Evolutionary conservation across 2,113 vertebrate species (phyloP).

Genomic region (Triplophysa siluroides): DNA sequence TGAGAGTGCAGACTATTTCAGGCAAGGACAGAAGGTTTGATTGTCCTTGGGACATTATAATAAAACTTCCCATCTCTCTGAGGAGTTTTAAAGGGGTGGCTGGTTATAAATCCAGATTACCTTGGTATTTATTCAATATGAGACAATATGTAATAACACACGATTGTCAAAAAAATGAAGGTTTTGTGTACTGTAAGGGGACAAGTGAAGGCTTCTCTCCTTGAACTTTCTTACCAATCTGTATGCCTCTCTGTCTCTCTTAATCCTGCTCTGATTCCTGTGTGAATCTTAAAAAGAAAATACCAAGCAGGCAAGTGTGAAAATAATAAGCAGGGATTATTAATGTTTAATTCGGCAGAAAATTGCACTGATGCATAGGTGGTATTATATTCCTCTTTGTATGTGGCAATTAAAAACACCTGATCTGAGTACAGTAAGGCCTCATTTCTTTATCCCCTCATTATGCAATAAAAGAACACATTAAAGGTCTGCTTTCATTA

Average conservation of each 20-base stretch:
- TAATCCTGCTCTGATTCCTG: not conserved
- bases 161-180: not conserved
- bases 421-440: slow-evolving; percentile 33
- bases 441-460: slow-evolving; percentile 41
- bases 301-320: slow-evolving; percentile 13
- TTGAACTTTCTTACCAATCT: slow-evolving; percentile 9
- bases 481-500: slow-evolving; percentile 31
- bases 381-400: slow-evolving; percentile 44
- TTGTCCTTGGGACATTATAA: not conserved
- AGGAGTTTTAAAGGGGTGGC: not conserved
- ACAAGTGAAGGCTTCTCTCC: not conserved
- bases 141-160: not conserved
- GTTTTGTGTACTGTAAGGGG: not conserved
- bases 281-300: not conserved
- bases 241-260: not conserved
- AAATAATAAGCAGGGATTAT: slow-evolving; percentile 35
- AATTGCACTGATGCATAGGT: slow-evolving; percentile 49
- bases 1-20: not conserved
- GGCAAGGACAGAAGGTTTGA: slow-evolving; percentile 9
- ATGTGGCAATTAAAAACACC: slow-evolving; percentile 40
- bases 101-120: not conserved
- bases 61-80: not conserved
- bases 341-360: slow-evolving; percentile 52
- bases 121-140: not conserved
- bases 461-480: slow-evolving; percentile 43